Evolutionary conservation across 2,888 invertebrate species (phyloP), one percentile per base, ranked within the genome.

Genomic region (Entomobrya multifasciata): DNA sequence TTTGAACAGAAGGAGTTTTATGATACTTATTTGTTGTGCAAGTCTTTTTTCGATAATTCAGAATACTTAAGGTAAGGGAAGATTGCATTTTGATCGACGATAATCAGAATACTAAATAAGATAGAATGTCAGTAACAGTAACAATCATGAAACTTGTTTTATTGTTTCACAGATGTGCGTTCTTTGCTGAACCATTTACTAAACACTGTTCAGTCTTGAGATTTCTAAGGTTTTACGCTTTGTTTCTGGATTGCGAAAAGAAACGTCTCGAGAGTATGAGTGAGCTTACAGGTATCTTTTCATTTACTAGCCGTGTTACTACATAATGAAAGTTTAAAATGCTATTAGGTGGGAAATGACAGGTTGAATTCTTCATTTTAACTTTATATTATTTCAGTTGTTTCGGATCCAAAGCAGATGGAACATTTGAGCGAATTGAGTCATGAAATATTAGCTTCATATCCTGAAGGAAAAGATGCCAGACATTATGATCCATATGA

Each of bases 181-280:
- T 95, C 93, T 97, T 96, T 92, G 94, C 96, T 8, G 95, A 95
- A 91, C 94, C 95, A 86, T 95, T 95, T 91, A 93, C 89, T 3
- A 88, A 88, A 60, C 52, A 93, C 55, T 95, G 95, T 85, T 93
- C 95, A 0, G 96, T 96, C 92, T 95, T 95, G 60, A 94, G 95
- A 88, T 99, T 98, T 92, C 93, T 99, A 30, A 95, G 96, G 92
- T 95, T 96, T 90, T 99, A 98, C 92, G 95, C 97, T 0, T 94
- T 95, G 44, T 99, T 97, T 92, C 94, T 97, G 93, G 96, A 97
- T 0, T 95, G 96, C 88, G 98, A 98, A 92, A 98, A 97, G 93
- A 96, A 96, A 91, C 95, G 96, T 88, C 93, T 97, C 74, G 98
- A 98, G 92, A 96, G 96, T 89, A 95, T 95, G 92, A 95, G 95